Percentiles rank a stretch among this genome's conserved stretches.
Conservation (phyloP, 2,113 vertebrate genomes). For the Dendropsophus ebraccatus region DNA sequence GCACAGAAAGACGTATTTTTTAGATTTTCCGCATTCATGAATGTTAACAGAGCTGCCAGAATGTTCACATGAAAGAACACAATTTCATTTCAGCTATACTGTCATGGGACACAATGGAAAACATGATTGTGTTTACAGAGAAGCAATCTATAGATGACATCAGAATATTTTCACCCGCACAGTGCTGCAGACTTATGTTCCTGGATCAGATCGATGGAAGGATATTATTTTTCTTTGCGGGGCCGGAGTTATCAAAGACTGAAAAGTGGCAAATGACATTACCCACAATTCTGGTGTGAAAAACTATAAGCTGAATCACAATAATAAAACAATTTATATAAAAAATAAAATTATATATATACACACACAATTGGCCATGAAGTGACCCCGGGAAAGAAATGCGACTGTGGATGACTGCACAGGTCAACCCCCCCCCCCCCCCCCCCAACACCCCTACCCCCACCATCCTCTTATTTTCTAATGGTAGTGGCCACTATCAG, state of each 20-base stretch:
- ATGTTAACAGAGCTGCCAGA: neutral
- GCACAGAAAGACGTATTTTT: neutral
- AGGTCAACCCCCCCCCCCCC: too few species aligned
- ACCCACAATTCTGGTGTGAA: neutral
- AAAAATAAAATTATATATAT: neutral
- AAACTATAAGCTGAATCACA: neutral
- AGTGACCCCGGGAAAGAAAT: too few species aligned
- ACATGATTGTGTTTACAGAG: conserved; percentile 23
- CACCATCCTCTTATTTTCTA: too few species aligned
- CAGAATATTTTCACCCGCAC: conserved; percentile 9
- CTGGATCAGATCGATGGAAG: neutral
- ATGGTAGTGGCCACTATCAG: too few species aligned
- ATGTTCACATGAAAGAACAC: neutral
- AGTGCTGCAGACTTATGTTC: neutral
- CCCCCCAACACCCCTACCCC: too few species aligned
- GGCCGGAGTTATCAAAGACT: neutral
- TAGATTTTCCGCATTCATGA: neutral
- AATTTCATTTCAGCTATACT: conserved; percentile 9
- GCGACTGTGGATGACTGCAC: too few species aligned
- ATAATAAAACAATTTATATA: neutral
- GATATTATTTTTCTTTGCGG: neutral
- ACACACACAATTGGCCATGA: too few species aligned
- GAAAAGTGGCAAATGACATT: neutral
- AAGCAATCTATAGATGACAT: conserved; percentile 13
- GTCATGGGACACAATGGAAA: conserved; percentile 20